Evolutionary conservation across 2,113 vertebrate species (phyloP), one percentile per base, ranked within the genome.

Genomic region (Thunnus thynnus): DNA sequence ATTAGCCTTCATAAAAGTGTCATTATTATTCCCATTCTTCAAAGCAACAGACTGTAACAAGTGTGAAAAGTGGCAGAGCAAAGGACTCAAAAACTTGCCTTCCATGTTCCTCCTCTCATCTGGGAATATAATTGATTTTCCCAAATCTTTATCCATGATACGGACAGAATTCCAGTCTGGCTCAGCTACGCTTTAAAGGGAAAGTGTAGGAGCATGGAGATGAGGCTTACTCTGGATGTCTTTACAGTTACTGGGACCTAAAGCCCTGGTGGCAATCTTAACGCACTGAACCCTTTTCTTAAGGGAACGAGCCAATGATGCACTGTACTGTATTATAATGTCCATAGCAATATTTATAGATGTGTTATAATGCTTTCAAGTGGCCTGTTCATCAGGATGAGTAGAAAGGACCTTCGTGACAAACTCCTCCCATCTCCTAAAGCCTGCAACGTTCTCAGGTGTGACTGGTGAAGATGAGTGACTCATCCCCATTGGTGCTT

Each of bases 341-440:
- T 95, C 94, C 79, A 95, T 94, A 95, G 94, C 94, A 95, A 95
- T 95, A 96, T 96, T 95, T 95, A 95, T 95, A 94, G 91, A 92
- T 93, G 91, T 94, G 93, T 93, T 93, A 86, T 91, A 92, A 92
- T 88, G 87, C 82, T 89, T 92, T 86, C 76, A 90, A 90, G 88
- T 90, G 82, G 84, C 89, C 88, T 90, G 86, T 88, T 77, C 82
- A 48, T 84, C 84, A 80, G 85, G 92, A 87, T 88, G 86, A 91
- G 83, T 82, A 69, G 80, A 61, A 83, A 67, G 66, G 73, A 83
- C 74, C 13, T 22, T 41, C 69, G 44, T 58, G 22, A 83, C 69
- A 67, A 80, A 80, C 84, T 89, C 87, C 78, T 89, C 89, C 82
- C 57, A 72, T 89, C 72, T 76, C 83, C 77, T 87, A 87, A 87